phyloP scores from a whole-genome alignment of 1,140 invertebrate genomes.

The Trachymyrmex septentrionalis region DNA sequence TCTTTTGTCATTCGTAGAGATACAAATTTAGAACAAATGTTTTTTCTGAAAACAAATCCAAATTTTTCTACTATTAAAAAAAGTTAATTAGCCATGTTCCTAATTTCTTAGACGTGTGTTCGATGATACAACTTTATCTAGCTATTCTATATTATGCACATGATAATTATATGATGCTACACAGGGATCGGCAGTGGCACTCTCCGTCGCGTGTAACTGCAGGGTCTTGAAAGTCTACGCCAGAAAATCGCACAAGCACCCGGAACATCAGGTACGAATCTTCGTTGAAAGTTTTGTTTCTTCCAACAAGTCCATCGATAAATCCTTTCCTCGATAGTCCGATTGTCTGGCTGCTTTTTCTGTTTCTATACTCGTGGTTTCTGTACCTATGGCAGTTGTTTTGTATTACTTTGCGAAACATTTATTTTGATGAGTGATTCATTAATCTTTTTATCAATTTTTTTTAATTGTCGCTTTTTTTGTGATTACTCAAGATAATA shows the following conservation, averaged over 20 bases:
- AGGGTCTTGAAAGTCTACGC: constrained; percentile 88
- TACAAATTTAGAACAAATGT: not conserved
- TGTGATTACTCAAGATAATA: not conserved
- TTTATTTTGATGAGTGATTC: not conserved
- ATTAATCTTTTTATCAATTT: not conserved
- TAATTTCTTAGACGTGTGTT: no score
- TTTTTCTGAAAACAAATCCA: not conserved
- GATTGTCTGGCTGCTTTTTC: not conserved
- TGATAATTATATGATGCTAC: constrained; percentile 4
- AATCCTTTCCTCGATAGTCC: not conserved
- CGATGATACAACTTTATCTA: not conserved
- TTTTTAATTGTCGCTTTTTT: not conserved
- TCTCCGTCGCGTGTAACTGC: constrained; percentile 90
- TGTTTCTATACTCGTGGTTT: not conserved
- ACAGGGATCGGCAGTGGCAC: constrained; percentile 88
- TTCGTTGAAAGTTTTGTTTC: not conserved
- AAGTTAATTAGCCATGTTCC: no score
- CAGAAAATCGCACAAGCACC: constrained; percentile 82
- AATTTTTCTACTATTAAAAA: not conserved
- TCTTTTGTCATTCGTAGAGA: not conserved
- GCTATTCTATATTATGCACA: not conserved
- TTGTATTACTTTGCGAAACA: not conserved
- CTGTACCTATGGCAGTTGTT: not conserved
- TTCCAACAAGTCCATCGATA: not conserved
- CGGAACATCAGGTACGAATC: constrained; percentile 82